A percentile compares a stretch with the other conserved stretches of the same genome.
Evolutionary conservation across 64 coral and sea anemone genomes (phyloP).

Genomic region (Stichodactyla mertensii): DNA sequence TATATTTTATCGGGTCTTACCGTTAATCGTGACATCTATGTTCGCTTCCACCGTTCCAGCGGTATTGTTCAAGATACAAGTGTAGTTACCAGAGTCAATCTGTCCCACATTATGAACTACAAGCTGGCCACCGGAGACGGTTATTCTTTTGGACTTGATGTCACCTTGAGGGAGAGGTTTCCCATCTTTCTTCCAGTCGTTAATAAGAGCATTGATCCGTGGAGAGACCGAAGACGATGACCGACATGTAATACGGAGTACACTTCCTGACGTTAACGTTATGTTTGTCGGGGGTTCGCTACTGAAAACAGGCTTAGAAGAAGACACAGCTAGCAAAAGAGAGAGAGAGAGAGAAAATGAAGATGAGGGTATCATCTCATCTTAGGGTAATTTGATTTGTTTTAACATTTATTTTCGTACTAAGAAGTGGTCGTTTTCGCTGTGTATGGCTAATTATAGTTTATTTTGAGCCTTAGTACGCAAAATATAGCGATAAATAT

Average conservation of each 20-base stretch:
- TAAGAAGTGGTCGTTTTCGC: too few relatives aligned
- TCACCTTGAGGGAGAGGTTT: slow-evolving; percentile 20
- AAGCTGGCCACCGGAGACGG: slow-evolving; percentile 19
- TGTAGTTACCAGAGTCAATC: slow-evolving; percentile 59
- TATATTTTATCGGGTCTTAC: not conserved
- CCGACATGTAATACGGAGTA: slow-evolving; percentile 23
- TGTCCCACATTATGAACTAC: slow-evolving; percentile 31
- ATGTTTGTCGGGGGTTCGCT: slow-evolving; percentile 6
- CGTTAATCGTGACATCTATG: slow-evolving; percentile 49
- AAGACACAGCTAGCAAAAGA: slow-evolving; percentile 34
- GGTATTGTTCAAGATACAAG: slow-evolving; percentile 43
- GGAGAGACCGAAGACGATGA: not conserved
- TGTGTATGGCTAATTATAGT: too few relatives aligned
- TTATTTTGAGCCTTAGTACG: too few relatives aligned
- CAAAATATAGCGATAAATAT: too few relatives aligned
- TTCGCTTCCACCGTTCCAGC: slow-evolving; percentile 29
- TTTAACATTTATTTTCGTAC: too few relatives aligned
- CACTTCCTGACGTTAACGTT: slow-evolving; percentile 16
- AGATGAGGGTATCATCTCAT: too few relatives aligned
- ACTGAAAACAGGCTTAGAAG: slow-evolving; percentile 44
- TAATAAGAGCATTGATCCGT: not conserved
- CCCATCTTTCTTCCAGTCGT: slow-evolving; percentile 74
- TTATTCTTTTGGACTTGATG: slow-evolving; percentile 23
- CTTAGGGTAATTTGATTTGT: too few relatives aligned
- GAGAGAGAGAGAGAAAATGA: too few relatives aligned